Base-by-base conservation (phyloP, 2,888 invertebrate genomes). In the Mayetiola destructor region DNA sequence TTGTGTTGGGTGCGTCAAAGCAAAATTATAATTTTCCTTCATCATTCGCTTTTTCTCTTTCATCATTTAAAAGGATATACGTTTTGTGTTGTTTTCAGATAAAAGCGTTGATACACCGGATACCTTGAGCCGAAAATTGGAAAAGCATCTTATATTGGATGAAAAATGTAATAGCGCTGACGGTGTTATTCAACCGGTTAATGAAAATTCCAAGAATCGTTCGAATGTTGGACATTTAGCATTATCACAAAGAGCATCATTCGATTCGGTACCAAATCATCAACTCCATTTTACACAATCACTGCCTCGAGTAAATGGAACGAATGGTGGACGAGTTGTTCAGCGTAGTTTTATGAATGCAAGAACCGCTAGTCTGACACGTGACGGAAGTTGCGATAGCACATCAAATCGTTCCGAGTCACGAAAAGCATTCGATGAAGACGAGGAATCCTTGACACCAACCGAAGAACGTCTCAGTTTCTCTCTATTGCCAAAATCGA, bases 131-230 rank as follows among this genome's bases (percentile, higher is more conserved):
- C 68, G 61, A 61, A 39, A 56, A 35, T 30, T 48, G n/a, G 27
- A 48, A 12, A 57, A 58, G 32, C 18, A 60, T 37, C 32, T 61
- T n/a, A 27, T 55, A 10, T 36, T 61, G 10, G 56, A 59, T 30
- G 81, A 80, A 12, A 81, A 81, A 66, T 81, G 81, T 63, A 80
- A 79, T 52, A 82, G 82, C 65, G 82, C 81, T 2, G 82, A 83
- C 66, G 84, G 83, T 4, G 78, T 83, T 1, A 81, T 82, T 57
- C 80, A 80, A 64, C 68, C 69, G 4, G 69, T 27, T 27, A 48
- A 48, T 48, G 48, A 48, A 27, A 48, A 48, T 48, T 48, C 27
- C 5, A 48, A 23, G 8, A 76, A 77, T 30, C 73, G 42, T 39
- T 57, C 55, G n/a, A 56, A 56, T 14, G 56, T 58, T 9, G 56